A percentile compares a stretch with the other conserved stretches of the same genome.
These are phyloP conservation scores for Lepidurus apus DNA, from an alignment of 1,140 invertebrate species.

Conservation along the genomic window DNA sequence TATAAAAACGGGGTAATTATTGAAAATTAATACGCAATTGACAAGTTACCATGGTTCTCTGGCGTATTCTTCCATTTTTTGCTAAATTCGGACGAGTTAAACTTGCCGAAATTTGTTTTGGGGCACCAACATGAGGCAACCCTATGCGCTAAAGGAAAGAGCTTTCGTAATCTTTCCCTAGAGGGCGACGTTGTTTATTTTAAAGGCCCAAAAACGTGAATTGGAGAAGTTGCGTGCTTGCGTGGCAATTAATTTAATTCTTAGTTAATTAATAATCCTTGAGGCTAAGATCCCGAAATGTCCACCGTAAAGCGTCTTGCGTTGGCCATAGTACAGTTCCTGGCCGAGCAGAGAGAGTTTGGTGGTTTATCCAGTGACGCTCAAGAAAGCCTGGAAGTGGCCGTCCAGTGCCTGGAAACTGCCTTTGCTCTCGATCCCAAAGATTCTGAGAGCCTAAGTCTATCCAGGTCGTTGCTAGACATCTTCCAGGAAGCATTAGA, in stretches of 20 bases:
- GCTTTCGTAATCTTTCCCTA: neutral
- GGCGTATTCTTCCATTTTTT: conserved; percentile 78
- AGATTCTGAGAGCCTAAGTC: conserved; percentile 41
- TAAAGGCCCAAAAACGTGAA: too few relatives aligned
- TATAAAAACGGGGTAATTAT: conserved; percentile 40
- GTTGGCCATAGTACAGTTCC: conserved; percentile 46
- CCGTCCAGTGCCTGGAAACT: conserved; percentile 76
- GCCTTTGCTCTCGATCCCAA: conserved; percentile 58
- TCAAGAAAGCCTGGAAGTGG: conserved; percentile 73
- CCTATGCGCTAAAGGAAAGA: neutral
- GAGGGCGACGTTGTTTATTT: neutral
- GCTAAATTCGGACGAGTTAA: neutral
- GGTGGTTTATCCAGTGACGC: conserved; percentile 52
- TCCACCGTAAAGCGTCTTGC: conserved; percentile 44
- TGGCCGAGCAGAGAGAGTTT: conserved; percentile 43
- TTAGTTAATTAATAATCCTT: too few relatives aligned
- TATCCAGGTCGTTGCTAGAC: conserved; percentile 37
- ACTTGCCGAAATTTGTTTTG: neutral
- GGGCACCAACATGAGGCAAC: conserved; percentile 15
- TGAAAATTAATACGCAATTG: neutral
- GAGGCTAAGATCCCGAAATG: conserved; percentile 37
- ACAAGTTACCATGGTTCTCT: conserved; percentile 67
- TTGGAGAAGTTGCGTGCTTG: too few relatives aligned
- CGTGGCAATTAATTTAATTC: too few relatives aligned
- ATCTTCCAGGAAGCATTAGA: conserved; percentile 41